These are phyloP conservation scores for Cottus gobio DNA, from an alignment of 2,113 vertebrate genomes.

Conservation along the genomic window DNA sequence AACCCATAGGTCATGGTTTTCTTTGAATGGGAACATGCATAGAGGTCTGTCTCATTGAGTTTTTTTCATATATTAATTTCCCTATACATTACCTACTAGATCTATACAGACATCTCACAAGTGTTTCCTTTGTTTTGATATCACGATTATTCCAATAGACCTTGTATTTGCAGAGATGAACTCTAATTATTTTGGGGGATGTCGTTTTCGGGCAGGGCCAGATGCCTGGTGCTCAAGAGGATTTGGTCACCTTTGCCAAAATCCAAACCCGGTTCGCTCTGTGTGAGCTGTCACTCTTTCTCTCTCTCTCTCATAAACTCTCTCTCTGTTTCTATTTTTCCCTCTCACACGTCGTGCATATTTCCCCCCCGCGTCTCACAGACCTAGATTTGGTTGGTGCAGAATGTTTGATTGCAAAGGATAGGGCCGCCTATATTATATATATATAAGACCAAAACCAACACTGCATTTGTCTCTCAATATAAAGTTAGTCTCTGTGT, in stretches of 20 bases:
- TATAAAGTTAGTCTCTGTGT: no score
- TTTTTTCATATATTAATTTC: neutral
- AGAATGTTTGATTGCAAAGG: neutral
- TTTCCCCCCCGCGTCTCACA: constrained; percentile 7
- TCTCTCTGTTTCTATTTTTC: constrained; percentile 5
- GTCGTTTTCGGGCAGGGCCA: no score
- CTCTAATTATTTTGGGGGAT: no score
- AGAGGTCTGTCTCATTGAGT: neutral
- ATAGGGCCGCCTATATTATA: neutral
- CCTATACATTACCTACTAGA: neutral
- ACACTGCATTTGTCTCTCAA: no score
- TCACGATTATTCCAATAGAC: no score
- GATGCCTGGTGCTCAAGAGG: no score
- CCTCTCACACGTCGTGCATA: neutral
- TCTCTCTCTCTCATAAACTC: no score
- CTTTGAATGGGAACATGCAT: neutral
- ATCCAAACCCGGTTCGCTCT: constrained; percentile 25
- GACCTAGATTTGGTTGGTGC: constrained; percentile 9
- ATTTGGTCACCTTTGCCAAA: constrained; percentile 40
- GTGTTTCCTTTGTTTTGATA: no score
- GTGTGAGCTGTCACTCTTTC: constrained; percentile 5
- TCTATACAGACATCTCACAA: no score
- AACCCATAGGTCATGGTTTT: neutral
- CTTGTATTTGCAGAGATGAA: no score
- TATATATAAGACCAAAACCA: neutral